phyloP scores from a whole-genome alignment of 2,113 vertebrate species.

The Glaucidium brasilianum region DNA sequence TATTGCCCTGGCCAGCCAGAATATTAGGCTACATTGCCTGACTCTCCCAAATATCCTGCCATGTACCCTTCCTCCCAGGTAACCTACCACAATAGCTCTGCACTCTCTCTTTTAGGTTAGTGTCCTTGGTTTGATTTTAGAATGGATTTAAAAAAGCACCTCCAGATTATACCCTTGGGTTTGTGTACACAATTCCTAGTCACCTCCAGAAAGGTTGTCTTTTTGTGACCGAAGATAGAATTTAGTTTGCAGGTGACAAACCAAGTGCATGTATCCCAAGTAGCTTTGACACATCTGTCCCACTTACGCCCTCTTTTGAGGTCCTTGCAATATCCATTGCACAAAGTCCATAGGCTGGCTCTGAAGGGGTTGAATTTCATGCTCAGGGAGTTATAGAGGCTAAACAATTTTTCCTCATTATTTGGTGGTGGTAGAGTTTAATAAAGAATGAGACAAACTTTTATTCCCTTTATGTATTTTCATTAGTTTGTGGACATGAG shows the following conservation, averaged over 20 bases:
- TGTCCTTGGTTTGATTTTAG: background rate
- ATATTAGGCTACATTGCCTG: background rate
- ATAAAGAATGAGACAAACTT: background rate
- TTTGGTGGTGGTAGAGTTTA: background rate
- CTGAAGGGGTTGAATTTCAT: background rate
- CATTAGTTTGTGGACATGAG: conserved; percentile 88
- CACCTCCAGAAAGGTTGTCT: background rate
- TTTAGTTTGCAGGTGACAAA: background rate
- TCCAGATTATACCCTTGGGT: background rate
- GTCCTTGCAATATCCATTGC: background rate
- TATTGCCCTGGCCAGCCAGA: background rate
- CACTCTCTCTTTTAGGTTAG: background rate
- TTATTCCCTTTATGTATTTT: background rate
- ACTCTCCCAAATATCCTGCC: background rate
- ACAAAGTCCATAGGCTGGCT: background rate
- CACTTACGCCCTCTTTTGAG: background rate
- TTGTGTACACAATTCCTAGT: background rate
- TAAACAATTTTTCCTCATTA: background rate
- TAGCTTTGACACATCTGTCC: background rate
- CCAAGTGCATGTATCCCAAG: background rate
- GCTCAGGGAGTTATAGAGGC: background rate
- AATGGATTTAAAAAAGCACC: background rate
- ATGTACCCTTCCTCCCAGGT: background rate
- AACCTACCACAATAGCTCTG: background rate
- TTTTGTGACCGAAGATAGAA: background rate